Evolutionary conservation across 2,888 invertebrate genomes (phyloP).

Genomic region (Amphipoea lucens): DNA sequence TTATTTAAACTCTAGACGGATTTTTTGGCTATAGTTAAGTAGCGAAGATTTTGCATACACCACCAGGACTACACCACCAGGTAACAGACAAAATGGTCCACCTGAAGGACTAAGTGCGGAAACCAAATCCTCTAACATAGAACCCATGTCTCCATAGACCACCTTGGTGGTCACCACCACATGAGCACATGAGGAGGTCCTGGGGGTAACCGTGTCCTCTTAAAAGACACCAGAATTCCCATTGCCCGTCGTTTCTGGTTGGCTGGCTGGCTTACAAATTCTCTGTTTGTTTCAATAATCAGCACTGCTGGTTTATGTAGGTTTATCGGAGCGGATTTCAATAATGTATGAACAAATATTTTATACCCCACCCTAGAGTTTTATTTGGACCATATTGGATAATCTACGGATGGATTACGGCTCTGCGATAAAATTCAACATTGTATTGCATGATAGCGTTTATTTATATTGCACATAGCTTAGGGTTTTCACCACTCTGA

Average conservation of each 20-base stretch:
- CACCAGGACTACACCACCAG: background rate
- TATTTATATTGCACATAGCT: conserved; percentile 60
- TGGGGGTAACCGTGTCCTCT: background rate
- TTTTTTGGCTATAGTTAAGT: background rate
- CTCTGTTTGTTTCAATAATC: background rate
- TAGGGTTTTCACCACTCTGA: conserved; percentile 64
- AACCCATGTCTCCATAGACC: background rate
- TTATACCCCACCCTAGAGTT: conserved; percentile 37
- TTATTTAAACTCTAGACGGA: no score
- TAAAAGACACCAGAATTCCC: background rate
- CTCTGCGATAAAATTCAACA: conserved; percentile 53
- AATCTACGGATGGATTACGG: conserved; percentile 63
- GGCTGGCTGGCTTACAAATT: background rate
- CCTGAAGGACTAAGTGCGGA: no score
- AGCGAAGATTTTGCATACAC: background rate
- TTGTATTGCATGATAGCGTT: conserved; percentile 67
- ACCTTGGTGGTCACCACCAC: background rate
- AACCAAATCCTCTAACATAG: background rate
- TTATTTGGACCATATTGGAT: conserved; percentile 50
- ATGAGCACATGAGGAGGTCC: background rate
- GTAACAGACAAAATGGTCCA: background rate
- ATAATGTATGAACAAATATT: background rate
- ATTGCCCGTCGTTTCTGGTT: background rate
- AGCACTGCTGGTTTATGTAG: background rate
- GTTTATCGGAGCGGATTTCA: background rate